phyloP scores from a whole-genome alignment of 2,797 vertebrate genomes.

The Fistularia tabacaria region DNA sequence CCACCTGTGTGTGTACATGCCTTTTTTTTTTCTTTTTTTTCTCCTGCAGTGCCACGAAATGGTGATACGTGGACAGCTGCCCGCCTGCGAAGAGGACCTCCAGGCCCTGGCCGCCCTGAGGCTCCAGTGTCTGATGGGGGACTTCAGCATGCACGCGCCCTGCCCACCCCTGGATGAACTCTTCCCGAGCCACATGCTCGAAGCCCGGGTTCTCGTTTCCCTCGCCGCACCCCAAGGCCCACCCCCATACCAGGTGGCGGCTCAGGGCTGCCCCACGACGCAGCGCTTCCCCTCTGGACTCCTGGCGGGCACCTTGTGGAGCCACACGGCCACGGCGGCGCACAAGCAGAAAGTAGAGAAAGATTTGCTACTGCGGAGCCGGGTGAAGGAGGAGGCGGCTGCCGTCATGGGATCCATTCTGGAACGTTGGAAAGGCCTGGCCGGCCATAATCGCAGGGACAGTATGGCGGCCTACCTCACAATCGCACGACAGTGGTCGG shows the following conservation, averaged over 20 bases:
- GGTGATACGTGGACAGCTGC: slow-evolving; percentile 85
- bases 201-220: slow-evolving; percentile 65
- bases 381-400: slow-evolving; percentile 79
- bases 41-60: slow-evolving; percentile 83
- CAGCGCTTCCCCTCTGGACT: slow-evolving; percentile 69
- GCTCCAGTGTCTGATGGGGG: slow-evolving; percentile 85
- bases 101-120: slow-evolving; percentile 84
- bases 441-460: slow-evolving; percentile 83
- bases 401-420: slow-evolving; percentile 79
- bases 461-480: slow-evolving; percentile 89
- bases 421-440: slow-evolving; percentile 87
- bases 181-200: slow-evolving; percentile 75
- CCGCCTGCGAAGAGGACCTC: slow-evolving; percentile 85
- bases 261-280: slow-evolving; percentile 51
- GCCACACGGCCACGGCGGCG: slow-evolving; percentile 70
- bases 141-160: slow-evolving; percentile 81
- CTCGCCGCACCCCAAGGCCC: slow-evolving; percentile 46
- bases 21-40: not conserved
- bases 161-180: slow-evolving; percentile 83
- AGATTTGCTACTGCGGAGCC: slow-evolving; percentile 73
- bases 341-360: slow-evolving; percentile 77
- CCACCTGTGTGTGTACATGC: not conserved
- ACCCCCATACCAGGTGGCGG: slow-evolving; percentile 52
- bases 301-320: slow-evolving; percentile 77
- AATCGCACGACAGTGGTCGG: slow-evolving; percentile 88